Evolutionary conservation across 2,113 vertebrate genomes (phyloP), one percentile per base, ranked within the genome.

Genomic region (Casuarius casuarius): DNA sequence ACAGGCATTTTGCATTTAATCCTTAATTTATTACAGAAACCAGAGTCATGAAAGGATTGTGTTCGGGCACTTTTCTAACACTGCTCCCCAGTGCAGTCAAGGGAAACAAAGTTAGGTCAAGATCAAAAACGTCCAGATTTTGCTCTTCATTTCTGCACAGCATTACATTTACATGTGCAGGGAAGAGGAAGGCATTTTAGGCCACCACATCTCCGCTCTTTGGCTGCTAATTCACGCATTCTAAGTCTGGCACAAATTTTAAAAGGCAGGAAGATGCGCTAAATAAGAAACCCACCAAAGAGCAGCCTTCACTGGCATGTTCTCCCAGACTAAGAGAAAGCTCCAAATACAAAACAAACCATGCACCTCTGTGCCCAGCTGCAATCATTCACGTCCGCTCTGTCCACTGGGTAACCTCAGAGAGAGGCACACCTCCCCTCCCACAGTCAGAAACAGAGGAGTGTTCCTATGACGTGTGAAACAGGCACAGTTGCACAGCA

Each of bases 401-500:
- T 3, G 0, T 54, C 12, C 28, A 62, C 54, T 3, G 19, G 5
- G 6, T 15, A 40, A 13, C 62, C 33, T 42, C 61, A 48, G 7
- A 35, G 22, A 48, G 14, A 48, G 54, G 16, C 54, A 58, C 15
- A 65, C 8, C 7, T 74, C 28, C 56, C 11, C 20, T 5, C 15
- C 59, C 28, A 22, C 0, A 1, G 18, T 20, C 61, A 78, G 59
- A 81, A 61, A 61, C 4, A 16, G 54, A 59, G 56, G 1, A 33
- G 5, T 8, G 20, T 9, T 77, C 83, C 65, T 40, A 21, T 0
- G 0, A 51, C 48, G n/a, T 0, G 0, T 3, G 7, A 38, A 79
- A 31, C 13, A 56, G 61, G 38, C 42, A 19, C 65, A 48, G 52
- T 54, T 78, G 33, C 56, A 58, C 19, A 65, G 52, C 14, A 66